Evolutionary conservation across 2,888 invertebrate species (phyloP).

Genomic region (Lasioglossum malachurum): DNA sequence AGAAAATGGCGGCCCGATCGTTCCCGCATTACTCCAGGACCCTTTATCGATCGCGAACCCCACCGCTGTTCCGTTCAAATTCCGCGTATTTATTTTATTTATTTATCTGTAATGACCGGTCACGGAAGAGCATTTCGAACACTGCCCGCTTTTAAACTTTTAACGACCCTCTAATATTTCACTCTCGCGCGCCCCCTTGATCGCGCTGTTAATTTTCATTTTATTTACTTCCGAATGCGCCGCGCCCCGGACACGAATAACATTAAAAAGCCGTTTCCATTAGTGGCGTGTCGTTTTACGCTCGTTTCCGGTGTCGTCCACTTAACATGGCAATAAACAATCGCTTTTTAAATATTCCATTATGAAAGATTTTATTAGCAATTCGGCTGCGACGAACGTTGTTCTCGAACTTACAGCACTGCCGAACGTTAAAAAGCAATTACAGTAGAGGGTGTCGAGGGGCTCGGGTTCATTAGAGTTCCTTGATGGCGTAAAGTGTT

Average conservation of each 20-base stretch:
- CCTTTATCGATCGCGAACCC: not conserved
- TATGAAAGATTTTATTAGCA: not conserved
- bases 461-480: not conserved
- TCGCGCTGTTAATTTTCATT: not conserved
- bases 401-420: not conserved
- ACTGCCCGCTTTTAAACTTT: constrained; percentile 3
- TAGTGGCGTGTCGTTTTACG: constrained; percentile 10
- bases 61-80: not conserved
- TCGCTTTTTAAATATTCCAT: not conserved
- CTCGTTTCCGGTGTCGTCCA: constrained; percentile 1
- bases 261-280: not conserved
- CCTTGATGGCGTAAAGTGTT: not conserved
- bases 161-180: constrained; percentile 19
- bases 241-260: not conserved
- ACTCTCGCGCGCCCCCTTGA: not conserved
- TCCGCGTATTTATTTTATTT: not conserved
- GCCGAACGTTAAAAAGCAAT: constrained; percentile 4
- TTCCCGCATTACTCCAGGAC: not conserved
- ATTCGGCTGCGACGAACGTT: not conserved
- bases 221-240: not conserved
- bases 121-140: constrained; percentile 3
- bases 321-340: not conserved
- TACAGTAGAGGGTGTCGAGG: not conserved
- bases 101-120: not conserved
- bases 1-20: not conserved